phyloP scores from a whole-genome alignment of 1,140 invertebrate genomes.

The Pantala flavescens region DNA sequence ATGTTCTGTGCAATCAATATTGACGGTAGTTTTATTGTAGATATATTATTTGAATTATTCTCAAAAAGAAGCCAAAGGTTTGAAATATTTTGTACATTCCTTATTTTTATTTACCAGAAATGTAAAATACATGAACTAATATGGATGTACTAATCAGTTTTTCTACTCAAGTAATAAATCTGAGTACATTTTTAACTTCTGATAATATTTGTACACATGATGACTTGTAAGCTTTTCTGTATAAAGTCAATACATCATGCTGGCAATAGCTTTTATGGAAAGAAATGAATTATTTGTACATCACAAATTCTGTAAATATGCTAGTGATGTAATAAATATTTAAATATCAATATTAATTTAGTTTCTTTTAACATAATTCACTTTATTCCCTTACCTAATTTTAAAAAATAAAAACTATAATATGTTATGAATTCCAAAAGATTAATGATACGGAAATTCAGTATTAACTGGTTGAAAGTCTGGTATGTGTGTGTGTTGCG shows the following conservation, averaged over 20 bases:
- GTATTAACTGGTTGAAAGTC: no score
- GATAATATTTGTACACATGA: neutral
- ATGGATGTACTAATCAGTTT: neutral
- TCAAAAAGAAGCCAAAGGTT: neutral
- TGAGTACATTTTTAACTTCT: neutral
- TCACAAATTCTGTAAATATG: neutral
- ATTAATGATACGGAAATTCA: no score
- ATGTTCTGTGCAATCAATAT: neutral
- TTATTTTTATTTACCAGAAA: neutral
- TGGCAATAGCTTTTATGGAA: neutral
- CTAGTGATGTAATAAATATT: neutral
- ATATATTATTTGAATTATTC: neutral
- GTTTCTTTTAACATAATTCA: no score
- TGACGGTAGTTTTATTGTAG: neutral
- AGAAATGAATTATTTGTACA: neutral
- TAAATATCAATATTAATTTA: no score
- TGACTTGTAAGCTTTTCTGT: neutral
- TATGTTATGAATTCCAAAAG: no score
- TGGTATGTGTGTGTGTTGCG: no score
- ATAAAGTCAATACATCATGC: neutral
- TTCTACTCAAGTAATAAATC: neutral
- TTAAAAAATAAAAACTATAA: no score
- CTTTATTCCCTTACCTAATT: no score
- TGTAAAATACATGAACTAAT: neutral
- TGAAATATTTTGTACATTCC: conserved; percentile 8